Conservation (phyloP, 2,888 invertebrate species). For the Latrodectus hesperus region DNA sequence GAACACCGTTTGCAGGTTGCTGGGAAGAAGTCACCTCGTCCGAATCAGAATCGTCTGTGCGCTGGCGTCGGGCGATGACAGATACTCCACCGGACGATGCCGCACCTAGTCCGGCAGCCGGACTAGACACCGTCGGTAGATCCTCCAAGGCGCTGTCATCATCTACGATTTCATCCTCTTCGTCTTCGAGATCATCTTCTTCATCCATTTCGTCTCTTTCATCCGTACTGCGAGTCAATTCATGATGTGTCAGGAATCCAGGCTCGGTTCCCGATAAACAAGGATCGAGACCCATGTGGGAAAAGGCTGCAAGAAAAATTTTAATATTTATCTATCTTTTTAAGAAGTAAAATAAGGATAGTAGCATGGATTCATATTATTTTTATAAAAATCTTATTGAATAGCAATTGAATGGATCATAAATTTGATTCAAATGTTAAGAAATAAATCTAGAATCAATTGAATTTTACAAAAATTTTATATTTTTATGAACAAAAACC, state of each 20-base stretch:
- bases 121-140: not conserved
- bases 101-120: not conserved
- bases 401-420: no score
- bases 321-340: no score
- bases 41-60: slow-evolving; percentile 37
- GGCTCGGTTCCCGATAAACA: slow-evolving; percentile 18
- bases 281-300: slow-evolving; percentile 57
- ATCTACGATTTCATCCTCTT: slow-evolving; percentile 70
- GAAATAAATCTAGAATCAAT: no score
- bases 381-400: no score
- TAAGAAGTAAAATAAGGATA: no score
- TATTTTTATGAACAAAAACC: no score
- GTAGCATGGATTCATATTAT: no score
- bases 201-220: slow-evolving; percentile 38
- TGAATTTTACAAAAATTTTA: no score
- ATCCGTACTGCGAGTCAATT: slow-evolving; percentile 50
- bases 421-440: no score
- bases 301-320: slow-evolving; percentile 29
- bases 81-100: slow-evolving; percentile 1
- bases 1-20: slow-evolving; percentile 8
- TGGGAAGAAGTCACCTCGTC: slow-evolving; percentile 59
- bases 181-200: slow-evolving; percentile 74
- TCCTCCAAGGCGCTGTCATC: slow-evolving; percentile 66
- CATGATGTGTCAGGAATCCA: slow-evolving; percentile 18
- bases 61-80: slow-evolving; percentile 5